Base-by-base conservation (phyloP, 2,113 vertebrate genomes). In the Megalops atlanticus region DNA sequence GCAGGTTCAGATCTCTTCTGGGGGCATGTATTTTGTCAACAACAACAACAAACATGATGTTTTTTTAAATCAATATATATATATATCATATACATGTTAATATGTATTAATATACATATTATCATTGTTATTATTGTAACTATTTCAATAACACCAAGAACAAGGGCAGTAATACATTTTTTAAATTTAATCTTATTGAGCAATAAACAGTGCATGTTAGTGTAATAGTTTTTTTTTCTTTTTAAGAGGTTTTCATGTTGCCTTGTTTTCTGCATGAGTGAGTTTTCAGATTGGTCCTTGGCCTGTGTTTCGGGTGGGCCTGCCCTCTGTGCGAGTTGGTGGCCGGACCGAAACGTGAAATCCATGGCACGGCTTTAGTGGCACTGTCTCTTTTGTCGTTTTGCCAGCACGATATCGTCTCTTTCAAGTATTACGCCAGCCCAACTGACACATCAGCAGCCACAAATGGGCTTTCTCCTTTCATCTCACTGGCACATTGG, bases 271-370 rank as follows among this genome's bases (percentile, higher is more conserved):
- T 64, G 58, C 27, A 64, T n/a, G 58, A 8, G 58, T 10, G 58
- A 2, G 24, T 31, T 24, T 31, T 31, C 24, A 11, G 58, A 58
- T 24, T 24, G 52, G 3, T 18, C 52, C 3, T 0, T 24, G 58
- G 24, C 8, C 81, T 0, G 47, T 33, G 43, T 78, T 76, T 83
- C 83, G n/a, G 54, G 81, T 81, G 43, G 80, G 81, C 81, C 76
- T 85, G 88, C 85, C 33, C 85, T 24, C 80, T 80, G 78, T 79
- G 31, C 49, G 83, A 82, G 76, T 88, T 89, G 88, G 90, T 86
- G 85, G 86, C 86, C 69, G n/a, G 77, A 77, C 81, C 89, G 88
- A 87, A 92, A 92, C 88, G 87, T 88, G 88, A 87, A 89, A 87
- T 89, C 58, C 88, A 85, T 87, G 87, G 72, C 87, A 69, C 39